Evolutionary conservation across 1,140 invertebrate genomes (phyloP), one percentile per base, ranked within the genome.

Genomic region (Episyrphus balteatus): DNA sequence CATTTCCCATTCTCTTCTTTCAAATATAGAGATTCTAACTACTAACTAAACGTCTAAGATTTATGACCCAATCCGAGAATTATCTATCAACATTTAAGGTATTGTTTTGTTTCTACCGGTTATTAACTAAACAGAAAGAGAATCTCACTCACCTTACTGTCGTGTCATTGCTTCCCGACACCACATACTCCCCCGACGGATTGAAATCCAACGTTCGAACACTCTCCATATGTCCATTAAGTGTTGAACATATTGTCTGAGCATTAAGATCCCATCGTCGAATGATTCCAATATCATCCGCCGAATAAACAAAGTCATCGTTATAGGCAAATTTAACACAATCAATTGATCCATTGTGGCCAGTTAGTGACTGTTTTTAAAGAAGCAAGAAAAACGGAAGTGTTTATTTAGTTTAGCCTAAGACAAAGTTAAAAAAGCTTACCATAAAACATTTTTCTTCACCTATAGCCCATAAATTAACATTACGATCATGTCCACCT

Each of bases 251-350:
- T 44, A 95, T 77, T 73, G 92, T 94, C 21, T 88, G 86, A 47
- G 88, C 88, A 70, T 97, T 93, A 50, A 98, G 73, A 66, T 98
- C 92, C 93, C 94, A 98, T 49, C 96, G 85, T 75, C 95, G 95
- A 12, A 98, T 73, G 30, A 89, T 86, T 31, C 95, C 95, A 46
- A 84, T 88, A 65, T 88, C 81, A 39, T 92, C 94, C 8, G 93
- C 95, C 33, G 93, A 92, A 69, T 90, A 92, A 2, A 98, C 92
- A 54, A 93, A 79, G 66, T 98, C 92, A 73, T 98, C 95, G 46
- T 87, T 84, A 60, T 91, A 83, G 36, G 88, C 88, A 75, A 98
- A 98, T 61, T 85, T 81, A 9, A 97, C 93, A 70, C 90, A 92
- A 74, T 96, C 90, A 53, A 98, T 83, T 2, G 92, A 80, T 14